These are phyloP conservation scores for Phragmatobia fuliginosa DNA, from an alignment of 2,888 invertebrate species.

Conservation along the genomic window DNA sequence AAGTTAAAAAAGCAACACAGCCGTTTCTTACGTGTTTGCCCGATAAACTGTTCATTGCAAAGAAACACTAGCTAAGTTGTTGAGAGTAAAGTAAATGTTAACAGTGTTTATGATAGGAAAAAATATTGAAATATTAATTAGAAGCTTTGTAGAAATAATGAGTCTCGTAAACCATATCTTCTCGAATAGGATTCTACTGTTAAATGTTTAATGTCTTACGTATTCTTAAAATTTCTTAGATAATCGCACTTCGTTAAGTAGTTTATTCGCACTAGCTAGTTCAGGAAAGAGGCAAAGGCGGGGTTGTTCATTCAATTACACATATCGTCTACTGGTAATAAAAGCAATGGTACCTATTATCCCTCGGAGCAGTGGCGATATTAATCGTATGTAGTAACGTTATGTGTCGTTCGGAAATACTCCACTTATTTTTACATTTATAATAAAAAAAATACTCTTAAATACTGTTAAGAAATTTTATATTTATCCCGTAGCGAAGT, in stretches of 20 bases:
- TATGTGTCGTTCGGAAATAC: neutral
- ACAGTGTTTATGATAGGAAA: neutral
- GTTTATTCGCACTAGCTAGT: neutral
- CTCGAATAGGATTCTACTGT: neutral
- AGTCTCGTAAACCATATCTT: neutral
- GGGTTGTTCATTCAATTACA: neutral
- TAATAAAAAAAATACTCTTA: neutral
- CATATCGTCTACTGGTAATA: neutral
- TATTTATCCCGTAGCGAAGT: neutral
- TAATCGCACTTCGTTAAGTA: neutral
- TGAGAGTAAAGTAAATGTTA: constrained; percentile 8
- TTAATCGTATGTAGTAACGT: neutral
- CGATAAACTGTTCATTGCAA: constrained; percentile 53
- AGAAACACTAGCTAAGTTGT: constrained; percentile 31
- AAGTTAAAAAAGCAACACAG: constrained; percentile 58
- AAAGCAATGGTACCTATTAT: constrained; percentile 1
- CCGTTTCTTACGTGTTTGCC: constrained; percentile 44
- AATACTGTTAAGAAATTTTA: neutral
- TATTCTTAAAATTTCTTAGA: neutral
- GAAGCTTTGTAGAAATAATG: neutral
- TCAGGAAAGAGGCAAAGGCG: neutral
- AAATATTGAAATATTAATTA: constrained; percentile 7
- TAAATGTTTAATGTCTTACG: neutral
- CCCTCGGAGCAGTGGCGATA: neutral
- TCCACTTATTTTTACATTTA: neutral